These are phyloP conservation scores for Agonopterix heracliana DNA, from an alignment of 2,888 invertebrate species.

Conservation along the genomic window DNA sequence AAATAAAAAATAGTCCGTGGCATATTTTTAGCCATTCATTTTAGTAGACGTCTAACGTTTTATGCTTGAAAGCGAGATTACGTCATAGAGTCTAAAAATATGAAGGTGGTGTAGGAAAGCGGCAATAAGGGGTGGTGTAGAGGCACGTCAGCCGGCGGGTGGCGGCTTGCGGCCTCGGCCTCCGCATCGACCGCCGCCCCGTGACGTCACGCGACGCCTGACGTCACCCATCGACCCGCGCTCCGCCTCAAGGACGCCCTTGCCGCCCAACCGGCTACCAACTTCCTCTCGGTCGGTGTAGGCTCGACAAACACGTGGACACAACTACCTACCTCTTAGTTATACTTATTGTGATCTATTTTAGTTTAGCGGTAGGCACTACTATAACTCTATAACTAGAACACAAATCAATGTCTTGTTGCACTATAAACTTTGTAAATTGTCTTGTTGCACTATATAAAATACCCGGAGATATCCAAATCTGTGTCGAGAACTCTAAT, in stretches of 20 bases:
- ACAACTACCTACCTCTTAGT: no score
- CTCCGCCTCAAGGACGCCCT: conserved; percentile 65
- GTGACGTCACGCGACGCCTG: conserved; percentile 59
- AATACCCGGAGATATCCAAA: no score
- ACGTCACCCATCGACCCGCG: conserved; percentile 70
- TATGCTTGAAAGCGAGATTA: conserved; percentile 46
- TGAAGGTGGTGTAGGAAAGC: conserved; percentile 42
- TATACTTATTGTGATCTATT: no score
- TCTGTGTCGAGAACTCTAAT: no score
- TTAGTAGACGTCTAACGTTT: conserved; percentile 32
- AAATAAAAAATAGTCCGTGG: conserved; percentile 4
- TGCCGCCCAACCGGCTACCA: conserved; percentile 39
- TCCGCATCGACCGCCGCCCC: conserved; percentile 50
- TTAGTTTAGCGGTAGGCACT: no score
- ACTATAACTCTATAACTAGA: no score
- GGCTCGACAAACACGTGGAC: no score
- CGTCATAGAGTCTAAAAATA: conserved; percentile 69
- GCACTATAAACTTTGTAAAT: no score
- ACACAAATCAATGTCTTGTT: no score
- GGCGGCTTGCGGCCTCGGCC: conserved; percentile 40
- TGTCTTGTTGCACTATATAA: no score
- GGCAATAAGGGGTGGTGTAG: conserved; percentile 32
- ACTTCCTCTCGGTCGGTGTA: conserved; percentile 33
- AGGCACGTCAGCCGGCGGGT: conserved; percentile 20
- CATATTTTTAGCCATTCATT: conserved; percentile 36